A percentile compares a stretch with the other conserved stretches of the same genome.
These are phyloP conservation scores for Brachionus asplanchnoidis DNA, from an alignment of 1,140 invertebrate species.

Conservation along the genomic window DNA sequence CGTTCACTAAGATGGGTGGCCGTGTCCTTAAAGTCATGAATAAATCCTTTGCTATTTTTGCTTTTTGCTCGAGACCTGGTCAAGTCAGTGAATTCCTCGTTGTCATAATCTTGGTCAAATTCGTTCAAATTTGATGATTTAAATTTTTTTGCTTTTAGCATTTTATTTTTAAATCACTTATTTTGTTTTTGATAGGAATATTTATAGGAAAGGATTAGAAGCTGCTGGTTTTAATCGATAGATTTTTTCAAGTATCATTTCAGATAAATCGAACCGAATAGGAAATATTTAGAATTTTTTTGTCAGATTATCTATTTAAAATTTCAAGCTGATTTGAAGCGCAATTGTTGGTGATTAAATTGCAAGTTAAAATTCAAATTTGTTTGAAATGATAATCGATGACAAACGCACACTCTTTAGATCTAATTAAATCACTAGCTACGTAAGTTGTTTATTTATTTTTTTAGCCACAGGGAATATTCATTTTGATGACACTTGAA, in stretches of 20 bases:
- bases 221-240: neutral
- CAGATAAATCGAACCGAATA: conserved; percentile 1
- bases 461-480: neutral
- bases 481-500: neutral
- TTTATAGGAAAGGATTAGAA: neutral
- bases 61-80: neutral
- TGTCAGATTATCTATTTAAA: conserved; percentile 33
- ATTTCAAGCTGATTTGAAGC: conserved; percentile 23
- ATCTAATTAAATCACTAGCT: neutral
- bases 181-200: neutral
- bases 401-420: conserved; percentile 7
- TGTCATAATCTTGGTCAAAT: neutral
- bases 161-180: neutral
- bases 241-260: conserved; percentile 16
- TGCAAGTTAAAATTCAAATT: conserved; percentile 5
- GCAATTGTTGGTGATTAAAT: neutral
- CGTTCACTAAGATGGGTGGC: neutral
- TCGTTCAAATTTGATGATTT: neutral
- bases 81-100: neutral
- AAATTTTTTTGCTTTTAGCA: neutral
- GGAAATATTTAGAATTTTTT: conserved; percentile 37
- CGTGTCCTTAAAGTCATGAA: neutral
- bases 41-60: neutral
- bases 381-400: conserved; percentile 20
- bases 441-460: neutral